A percentile compares a stretch with the other conserved stretches of the same genome.
Evolutionary conservation across 2,888 invertebrate genomes (phyloP).

Genomic region (Hypsopygia costalis): DNA sequence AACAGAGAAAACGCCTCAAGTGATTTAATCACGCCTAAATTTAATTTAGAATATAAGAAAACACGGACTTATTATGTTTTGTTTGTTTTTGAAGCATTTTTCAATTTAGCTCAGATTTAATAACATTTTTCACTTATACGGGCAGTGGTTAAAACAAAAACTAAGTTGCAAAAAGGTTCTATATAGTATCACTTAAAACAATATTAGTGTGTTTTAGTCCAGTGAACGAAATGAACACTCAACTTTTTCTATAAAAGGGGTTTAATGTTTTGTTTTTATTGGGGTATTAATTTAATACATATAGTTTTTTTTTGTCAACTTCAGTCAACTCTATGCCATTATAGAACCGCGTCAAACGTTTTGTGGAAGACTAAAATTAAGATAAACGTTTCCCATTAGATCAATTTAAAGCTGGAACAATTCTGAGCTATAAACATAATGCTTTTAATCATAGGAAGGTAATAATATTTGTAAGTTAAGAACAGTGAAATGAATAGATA

Average conservation of each 20-base stretch:
- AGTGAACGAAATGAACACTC: conserved; percentile 2
- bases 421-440: conserved; percentile 74
- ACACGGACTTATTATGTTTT: conserved; percentile 56
- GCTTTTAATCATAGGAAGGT: conserved; percentile 58
- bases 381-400: conserved; percentile 74
- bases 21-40: conserved; percentile 75
- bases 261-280: background rate
- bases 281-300: background rate
- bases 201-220: conserved; percentile 2
- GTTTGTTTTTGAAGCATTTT: conserved; percentile 65
- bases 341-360: conserved; percentile 66
- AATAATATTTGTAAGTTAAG: conserved; percentile 39
- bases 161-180: conserved; percentile 3
- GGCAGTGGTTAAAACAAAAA: conserved; percentile 1
- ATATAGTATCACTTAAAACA: conserved; percentile 9
- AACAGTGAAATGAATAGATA: conserved; percentile 30
- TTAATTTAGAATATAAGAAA: conserved; percentile 73
- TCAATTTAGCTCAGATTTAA: conserved; percentile 36
- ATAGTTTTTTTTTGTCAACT: conserved; percentile 35
- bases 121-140: conserved; percentile 20
- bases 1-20: conserved; percentile 78
- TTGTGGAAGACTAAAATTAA: conserved; percentile 67
- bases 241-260: background rate
- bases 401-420: conserved; percentile 67
- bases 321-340: conserved; percentile 31